These are phyloP conservation scores for Dermochelys coriacea DNA, from an alignment of 2,797 vertebrate species.

Conservation along the genomic window DNA sequence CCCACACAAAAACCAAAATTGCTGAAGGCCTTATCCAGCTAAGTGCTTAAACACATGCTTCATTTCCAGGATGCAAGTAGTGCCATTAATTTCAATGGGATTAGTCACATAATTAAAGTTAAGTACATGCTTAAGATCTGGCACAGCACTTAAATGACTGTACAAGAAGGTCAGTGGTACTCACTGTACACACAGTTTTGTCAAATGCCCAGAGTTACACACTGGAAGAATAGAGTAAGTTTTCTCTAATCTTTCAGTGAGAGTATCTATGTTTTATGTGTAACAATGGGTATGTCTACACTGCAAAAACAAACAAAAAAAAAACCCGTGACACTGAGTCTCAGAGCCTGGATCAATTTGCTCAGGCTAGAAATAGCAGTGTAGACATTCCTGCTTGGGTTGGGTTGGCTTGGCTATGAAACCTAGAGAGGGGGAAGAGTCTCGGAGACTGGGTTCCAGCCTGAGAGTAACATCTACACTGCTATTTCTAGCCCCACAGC, in stretches of 20 bases:
- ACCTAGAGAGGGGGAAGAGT: not conserved
- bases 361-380: not conserved
- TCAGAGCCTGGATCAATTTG: not conserved
- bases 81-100: not conserved
- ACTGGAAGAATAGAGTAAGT: not conserved
- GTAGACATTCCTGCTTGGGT: not conserved
- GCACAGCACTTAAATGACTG: not conserved
- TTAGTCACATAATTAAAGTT: not conserved
- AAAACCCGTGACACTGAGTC: not conserved
- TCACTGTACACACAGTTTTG: not conserved
- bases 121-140: not conserved
- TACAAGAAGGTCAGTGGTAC: not conserved
- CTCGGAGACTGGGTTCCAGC: not conserved
- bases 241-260: not conserved
- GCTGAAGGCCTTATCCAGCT: not conserved
- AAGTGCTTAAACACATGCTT: not conserved
- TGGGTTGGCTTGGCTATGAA: not conserved
- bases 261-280: accelerated
- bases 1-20: not conserved
- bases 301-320: not conserved
- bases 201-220: not conserved
- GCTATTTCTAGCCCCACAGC: not conserved
- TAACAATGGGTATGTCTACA: not conserved
- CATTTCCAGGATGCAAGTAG: not conserved
- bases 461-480: not conserved